phyloP scores from a whole-genome alignment of 2,888 invertebrate genomes.

The Sympetrum striolatum region DNA sequence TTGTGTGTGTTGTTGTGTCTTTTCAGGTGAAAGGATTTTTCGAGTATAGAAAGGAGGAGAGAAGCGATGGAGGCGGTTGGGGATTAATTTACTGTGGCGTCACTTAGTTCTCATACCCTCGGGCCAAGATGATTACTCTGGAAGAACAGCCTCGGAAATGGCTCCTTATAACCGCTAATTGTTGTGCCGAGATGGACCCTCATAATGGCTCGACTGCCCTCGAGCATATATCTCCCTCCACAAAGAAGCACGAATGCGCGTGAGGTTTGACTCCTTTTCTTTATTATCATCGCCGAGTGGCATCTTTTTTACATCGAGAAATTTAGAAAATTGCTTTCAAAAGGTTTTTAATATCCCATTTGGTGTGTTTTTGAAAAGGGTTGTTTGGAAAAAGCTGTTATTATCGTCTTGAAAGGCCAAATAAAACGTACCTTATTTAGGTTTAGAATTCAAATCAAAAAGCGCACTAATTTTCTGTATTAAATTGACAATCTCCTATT shows the following conservation, averaged over 20 bases:
- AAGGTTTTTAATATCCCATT: too few relatives aligned
- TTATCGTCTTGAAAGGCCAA: too few relatives aligned
- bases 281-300: too few relatives aligned
- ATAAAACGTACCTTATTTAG: too few relatives aligned
- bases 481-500: too few relatives aligned
- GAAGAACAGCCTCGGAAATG: neutral
- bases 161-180: neutral
- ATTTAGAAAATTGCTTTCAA: too few relatives aligned
- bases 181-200: neutral
- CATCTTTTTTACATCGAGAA: too few relatives aligned
- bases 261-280: neutral
- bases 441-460: too few relatives aligned
- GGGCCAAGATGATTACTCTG: neutral
- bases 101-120: neutral
- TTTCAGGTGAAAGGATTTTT: neutral
- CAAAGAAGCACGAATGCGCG: neutral
- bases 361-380: too few relatives aligned
- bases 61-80: neutral
- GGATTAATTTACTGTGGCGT: constrained; percentile 14
- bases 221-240: neutral
- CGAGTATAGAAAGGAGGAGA: neutral
- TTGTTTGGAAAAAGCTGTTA: too few relatives aligned
- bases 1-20: neutral
- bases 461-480: too few relatives aligned
- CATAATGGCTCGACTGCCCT: neutral